phyloP scores from a whole-genome alignment of 2,113 vertebrate species.

The Monarcha castaneiventris region DNA sequence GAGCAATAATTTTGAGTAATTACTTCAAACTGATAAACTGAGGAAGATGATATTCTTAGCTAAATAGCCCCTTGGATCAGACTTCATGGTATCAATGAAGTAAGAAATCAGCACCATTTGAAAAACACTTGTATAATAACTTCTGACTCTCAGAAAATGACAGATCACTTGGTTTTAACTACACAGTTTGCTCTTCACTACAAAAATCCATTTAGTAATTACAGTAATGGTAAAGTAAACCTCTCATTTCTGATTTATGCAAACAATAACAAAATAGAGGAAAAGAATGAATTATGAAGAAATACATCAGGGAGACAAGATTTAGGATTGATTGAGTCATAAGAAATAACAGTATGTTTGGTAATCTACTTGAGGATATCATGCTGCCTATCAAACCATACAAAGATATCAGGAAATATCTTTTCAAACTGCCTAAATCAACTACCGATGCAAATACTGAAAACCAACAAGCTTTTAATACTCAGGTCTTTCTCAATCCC shows the following conservation, averaged over 20 bases:
- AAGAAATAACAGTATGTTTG: not conserved
- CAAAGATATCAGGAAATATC: not conserved
- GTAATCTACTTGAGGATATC: not conserved
- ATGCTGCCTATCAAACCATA: not conserved
- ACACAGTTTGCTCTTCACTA: not conserved
- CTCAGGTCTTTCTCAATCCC: not conserved
- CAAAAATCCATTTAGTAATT: not conserved
- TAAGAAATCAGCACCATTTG: not conserved
- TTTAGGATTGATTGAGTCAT: not conserved
- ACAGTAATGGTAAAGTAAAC: not conserved
- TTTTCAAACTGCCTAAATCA: not conserved
- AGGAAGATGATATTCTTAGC: constrained; percentile 46
- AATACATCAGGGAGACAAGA: not conserved
- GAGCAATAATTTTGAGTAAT: constrained; percentile 80
- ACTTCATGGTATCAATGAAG: not conserved
- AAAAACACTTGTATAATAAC: not conserved
- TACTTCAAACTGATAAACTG: constrained; percentile 75
- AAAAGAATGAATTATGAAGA: not conserved
- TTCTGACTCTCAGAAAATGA: not conserved
- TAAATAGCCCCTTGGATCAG: constrained; percentile 55
- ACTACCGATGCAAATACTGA: not conserved
- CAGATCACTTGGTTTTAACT: not conserved
- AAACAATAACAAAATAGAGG: not conserved
- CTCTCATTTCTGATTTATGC: not conserved
- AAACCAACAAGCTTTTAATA: not conserved